phyloP scores from a whole-genome alignment of 2,113 vertebrate genomes.

The Nothobranchius kuhntae region DNA sequence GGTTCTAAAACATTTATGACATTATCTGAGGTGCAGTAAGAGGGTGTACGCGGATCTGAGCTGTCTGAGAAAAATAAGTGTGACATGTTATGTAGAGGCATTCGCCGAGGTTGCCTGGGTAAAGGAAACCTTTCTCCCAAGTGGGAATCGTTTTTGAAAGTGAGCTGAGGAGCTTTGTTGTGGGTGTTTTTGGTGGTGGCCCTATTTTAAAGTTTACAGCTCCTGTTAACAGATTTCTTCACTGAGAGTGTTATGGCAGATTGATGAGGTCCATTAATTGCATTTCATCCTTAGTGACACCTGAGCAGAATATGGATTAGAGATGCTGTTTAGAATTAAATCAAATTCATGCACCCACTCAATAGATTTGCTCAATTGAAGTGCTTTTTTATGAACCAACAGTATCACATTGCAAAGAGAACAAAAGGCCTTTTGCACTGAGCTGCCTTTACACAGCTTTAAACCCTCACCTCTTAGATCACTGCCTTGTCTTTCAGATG shows the following conservation, averaged over 20 bases:
- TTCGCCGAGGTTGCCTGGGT: slow-evolving; percentile 10
- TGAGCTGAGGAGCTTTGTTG: slow-evolving; percentile 21
- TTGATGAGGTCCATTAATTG: slow-evolving; percentile 55
- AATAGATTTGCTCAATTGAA: slow-evolving; percentile 60
- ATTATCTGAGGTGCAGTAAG: slow-evolving; percentile 26
- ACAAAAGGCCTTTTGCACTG: slow-evolving; percentile 55
- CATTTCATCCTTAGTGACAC: slow-evolving; percentile 63
- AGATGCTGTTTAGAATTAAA: slow-evolving; percentile 63
- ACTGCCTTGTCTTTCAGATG: slow-evolving; percentile 24
- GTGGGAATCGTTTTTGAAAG: slow-evolving; percentile 22
- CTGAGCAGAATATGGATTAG: slow-evolving; percentile 67
- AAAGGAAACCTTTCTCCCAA: slow-evolving; percentile 31
- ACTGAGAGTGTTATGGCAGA: slow-evolving; percentile 38
- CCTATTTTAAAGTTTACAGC: slow-evolving; percentile 22
- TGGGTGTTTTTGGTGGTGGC: background rate
- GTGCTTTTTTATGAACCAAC: slow-evolving; percentile 55
- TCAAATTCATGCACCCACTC: slow-evolving; percentile 56
- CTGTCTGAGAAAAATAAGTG: slow-evolving; percentile 18
- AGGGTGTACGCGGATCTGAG: background rate
- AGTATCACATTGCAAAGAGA: slow-evolving; percentile 55
- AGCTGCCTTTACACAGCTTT: slow-evolving; percentile 55
- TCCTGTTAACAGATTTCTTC: slow-evolving; percentile 29
- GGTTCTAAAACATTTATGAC: slow-evolving; percentile 65
- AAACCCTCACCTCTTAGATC: slow-evolving; percentile 53
- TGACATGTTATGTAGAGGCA: slow-evolving; percentile 23